These are phyloP conservation scores for Griposia aprilina DNA, from an alignment of 2,888 invertebrate species.

Conservation along the genomic window DNA sequence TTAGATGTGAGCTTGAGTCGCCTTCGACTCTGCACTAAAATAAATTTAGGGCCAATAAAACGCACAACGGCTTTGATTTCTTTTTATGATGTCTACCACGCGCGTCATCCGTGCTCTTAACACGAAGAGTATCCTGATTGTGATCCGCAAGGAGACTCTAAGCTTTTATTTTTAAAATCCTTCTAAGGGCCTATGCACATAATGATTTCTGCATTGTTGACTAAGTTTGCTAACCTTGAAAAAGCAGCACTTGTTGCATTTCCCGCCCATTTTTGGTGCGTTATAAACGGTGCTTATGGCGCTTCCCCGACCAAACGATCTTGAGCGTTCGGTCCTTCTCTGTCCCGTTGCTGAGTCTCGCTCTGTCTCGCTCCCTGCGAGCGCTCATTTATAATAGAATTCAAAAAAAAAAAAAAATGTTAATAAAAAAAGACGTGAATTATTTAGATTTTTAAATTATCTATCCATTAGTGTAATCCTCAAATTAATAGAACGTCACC, in stretches of 20 bases:
- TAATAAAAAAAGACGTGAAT: too few relatives aligned
- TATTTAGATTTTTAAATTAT: too few relatives aligned
- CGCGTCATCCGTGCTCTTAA: constrained; percentile 72
- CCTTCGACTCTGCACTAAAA: constrained; percentile 75
- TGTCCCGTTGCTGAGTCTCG: too few relatives aligned
- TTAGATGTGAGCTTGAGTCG: constrained; percentile 59
- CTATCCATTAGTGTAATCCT: too few relatives aligned
- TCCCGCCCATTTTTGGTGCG: background rate
- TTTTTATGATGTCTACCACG: constrained; percentile 80
- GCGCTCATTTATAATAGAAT: too few relatives aligned
- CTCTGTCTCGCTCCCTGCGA: too few relatives aligned
- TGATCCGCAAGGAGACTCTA: constrained; percentile 25
- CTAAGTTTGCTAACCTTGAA: background rate
- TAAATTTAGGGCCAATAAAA: constrained; percentile 83
- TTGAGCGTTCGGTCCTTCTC: too few relatives aligned
- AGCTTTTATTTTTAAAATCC: constrained; percentile 21
- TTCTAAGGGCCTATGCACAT: background rate
- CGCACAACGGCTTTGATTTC: constrained; percentile 82
- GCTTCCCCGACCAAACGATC: too few relatives aligned
- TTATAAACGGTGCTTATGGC: too few relatives aligned
- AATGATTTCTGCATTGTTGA: background rate
- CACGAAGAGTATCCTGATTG: constrained; percentile 43
- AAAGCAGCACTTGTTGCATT: background rate
- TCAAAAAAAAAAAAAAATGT: too few relatives aligned
- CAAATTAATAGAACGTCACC: too few relatives aligned